Evolutionary conservation across 2,888 invertebrate genomes (phyloP), one percentile per base, ranked within the genome.

Genomic region (Drosophila infuscata): DNA sequence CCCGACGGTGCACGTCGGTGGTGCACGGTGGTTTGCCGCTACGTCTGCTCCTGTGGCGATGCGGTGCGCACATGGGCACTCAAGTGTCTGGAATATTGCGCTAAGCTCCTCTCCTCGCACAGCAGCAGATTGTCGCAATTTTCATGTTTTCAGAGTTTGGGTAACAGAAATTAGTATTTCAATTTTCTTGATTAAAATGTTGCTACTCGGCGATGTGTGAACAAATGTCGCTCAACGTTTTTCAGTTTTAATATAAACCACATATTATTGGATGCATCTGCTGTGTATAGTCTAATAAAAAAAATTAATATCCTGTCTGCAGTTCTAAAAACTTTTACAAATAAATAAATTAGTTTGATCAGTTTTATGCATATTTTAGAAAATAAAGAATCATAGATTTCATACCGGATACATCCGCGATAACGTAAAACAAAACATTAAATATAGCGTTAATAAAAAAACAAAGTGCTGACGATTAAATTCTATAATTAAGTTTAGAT

Each of bases 141-240:
- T 73, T 38, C 20, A 25, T 25, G 12, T 32, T 41, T 41, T 32
- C 9, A 15, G 25, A 48, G 68, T 72, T 48, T 63, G 43, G 60
- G 65, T 49, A 57, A 53, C 52, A 38, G n/a, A 57, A 72, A 71
- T 65, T 59, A 54, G 7, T 54, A 74, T 70, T 76, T 68, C 63
- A 81, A 73, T 79, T 76, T 81, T 57, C 68, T 76, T 76, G 74
- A 82, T 77, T 78, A 63, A 80, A 76, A 74, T 82, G 71, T 66
- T 56, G 82, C 69, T 68, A 75, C 60, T 79, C 86, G 73, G 41
- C 70, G 88, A 88, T 85, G 87, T 90, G 87, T 89, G 83, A 87
- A 87, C 71, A 88, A 73, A 70, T 68, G 67, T 70, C 75, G 63
- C 33, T 54, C 46, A 58, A 59, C 36, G 29, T 35, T 67, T 49